Evolutionary conservation across 2,113 vertebrate species (phyloP).

Genomic region (Pelobates fuscus): DNA sequence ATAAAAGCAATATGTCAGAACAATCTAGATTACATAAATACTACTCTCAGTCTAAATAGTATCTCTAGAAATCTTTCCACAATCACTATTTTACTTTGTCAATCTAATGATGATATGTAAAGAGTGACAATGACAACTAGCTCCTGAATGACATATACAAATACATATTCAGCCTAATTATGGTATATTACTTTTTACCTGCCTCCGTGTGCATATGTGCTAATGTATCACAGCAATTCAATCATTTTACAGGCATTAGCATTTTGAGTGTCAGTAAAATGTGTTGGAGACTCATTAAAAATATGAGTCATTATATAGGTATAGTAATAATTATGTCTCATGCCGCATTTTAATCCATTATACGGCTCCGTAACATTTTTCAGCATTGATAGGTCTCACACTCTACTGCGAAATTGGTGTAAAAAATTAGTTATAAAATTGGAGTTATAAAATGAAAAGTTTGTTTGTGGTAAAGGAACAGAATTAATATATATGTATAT

Average conservation of each 20-base stretch:
- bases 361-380: neutral
- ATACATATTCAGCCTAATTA: conserved; percentile 31
- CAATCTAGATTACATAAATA: too few relatives aligned
- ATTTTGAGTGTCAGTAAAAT: conserved; percentile 7
- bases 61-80: neutral
- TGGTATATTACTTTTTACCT: conserved; percentile 6
- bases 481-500: too few relatives aligned
- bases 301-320: conserved; percentile 23
- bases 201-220: neutral
- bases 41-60: too few relatives aligned
- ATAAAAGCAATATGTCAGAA: too few relatives aligned
- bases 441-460: too few relatives aligned
- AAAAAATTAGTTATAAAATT: too few relatives aligned
- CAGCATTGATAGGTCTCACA: too few relatives aligned
- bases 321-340: neutral
- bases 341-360: neutral
- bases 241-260: conserved; percentile 9
- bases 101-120: neutral
- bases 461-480: too few relatives aligned
- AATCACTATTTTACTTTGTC: neutral
- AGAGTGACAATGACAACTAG: neutral
- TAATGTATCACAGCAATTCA: conserved; percentile 18
- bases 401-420: too few relatives aligned
- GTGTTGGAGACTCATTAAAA: conserved; percentile 19
- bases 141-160: conserved; percentile 17